Evolutionary conservation across 2,888 invertebrate species (phyloP).

Genomic region (Thera britannica): DNA sequence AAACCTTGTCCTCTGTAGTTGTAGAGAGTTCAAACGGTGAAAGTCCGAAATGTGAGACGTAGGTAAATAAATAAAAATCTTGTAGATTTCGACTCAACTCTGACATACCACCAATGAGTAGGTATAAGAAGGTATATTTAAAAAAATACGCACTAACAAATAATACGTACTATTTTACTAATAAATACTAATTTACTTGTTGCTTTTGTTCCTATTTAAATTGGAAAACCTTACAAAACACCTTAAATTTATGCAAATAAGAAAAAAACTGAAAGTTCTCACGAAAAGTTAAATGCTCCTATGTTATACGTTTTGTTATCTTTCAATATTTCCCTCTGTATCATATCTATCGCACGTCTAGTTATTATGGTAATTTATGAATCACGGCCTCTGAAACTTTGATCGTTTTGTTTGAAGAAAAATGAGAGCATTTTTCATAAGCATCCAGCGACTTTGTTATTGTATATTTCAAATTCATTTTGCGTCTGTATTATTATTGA

Average conservation of each 20-base stretch:
- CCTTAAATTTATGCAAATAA: too few species aligned
- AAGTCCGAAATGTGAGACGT: not conserved
- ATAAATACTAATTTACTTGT: too few species aligned
- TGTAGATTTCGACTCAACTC: too few species aligned
- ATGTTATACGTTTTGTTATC: slow-evolving; percentile 34
- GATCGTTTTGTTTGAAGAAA: slow-evolving; percentile 66
- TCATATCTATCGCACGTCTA: slow-evolving; percentile 50
- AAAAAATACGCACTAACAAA: too few species aligned
- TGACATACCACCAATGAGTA: too few species aligned
- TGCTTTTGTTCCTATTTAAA: too few species aligned
- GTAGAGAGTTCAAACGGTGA: not conserved
- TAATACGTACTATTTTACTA: too few species aligned
- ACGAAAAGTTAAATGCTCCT: too few species aligned
- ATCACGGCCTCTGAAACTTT: slow-evolving; percentile 63
- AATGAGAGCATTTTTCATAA: slow-evolving; percentile 63
- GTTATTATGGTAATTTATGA: slow-evolving; percentile 60
- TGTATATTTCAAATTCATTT: slow-evolving; percentile 48
- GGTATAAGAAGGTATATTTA: too few species aligned
- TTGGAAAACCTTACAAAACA: too few species aligned
- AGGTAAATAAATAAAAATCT: too few species aligned
- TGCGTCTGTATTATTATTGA: slow-evolving; percentile 41
- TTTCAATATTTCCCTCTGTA: slow-evolving; percentile 54
- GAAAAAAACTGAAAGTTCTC: too few species aligned
- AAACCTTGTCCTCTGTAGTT: slow-evolving; percentile 12
- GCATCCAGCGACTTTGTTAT: slow-evolving; percentile 53